Evolutionary conservation across 2,113 vertebrate genomes (phyloP), one percentile per base, ranked within the genome.

Genomic region (Dicerorhinus sumatrensis): DNA sequence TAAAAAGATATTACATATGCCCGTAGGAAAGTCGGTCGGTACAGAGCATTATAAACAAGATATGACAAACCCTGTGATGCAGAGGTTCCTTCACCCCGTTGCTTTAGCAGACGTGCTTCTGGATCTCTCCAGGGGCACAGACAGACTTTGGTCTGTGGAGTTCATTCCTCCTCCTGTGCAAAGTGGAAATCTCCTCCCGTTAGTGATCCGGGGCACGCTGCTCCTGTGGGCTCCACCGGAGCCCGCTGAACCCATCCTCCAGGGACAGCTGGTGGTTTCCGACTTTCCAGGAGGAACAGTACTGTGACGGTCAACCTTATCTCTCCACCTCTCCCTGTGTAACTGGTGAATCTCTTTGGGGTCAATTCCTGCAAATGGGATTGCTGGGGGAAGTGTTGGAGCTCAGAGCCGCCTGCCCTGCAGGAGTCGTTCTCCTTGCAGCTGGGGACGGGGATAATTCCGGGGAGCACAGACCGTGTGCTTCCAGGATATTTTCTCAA

Each of bases 381-480:
- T 85, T 73, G 7, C 72, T 48, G 46, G 72, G 54, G 60, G 13
- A 54, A 48, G 8, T 62, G 29, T 75, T 60, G 12, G 48, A 13
- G 20, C 46, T 10, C 16, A 54, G 75, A 80, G 21, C 48, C 20
- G 21, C 33, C 58, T 69, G 8, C 33, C 81, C 51, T 72, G 27
- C 33, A 6, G 36, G 60, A 73, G 48, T 39, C 21, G 27, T 10
- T 48, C 18, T 8, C 83, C 17, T 33, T 56, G 5, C 33, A 33
- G n/a, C 58, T 23, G 29, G 23, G 14, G 5, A 33, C 31, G 29
- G 51, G 3, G 1, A 21, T 25, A 0, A 8, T 42, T 81, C 80
- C 14, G 3, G 1, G 42, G 77, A 77, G 56, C 62, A 29, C 27
- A 13, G 0, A 0, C 63, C 16, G 0, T 0, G 2, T 8, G 42